Evolutionary conservation across 2,888 invertebrate genomes (phyloP).

Genomic region (Branchellion lobata): DNA sequence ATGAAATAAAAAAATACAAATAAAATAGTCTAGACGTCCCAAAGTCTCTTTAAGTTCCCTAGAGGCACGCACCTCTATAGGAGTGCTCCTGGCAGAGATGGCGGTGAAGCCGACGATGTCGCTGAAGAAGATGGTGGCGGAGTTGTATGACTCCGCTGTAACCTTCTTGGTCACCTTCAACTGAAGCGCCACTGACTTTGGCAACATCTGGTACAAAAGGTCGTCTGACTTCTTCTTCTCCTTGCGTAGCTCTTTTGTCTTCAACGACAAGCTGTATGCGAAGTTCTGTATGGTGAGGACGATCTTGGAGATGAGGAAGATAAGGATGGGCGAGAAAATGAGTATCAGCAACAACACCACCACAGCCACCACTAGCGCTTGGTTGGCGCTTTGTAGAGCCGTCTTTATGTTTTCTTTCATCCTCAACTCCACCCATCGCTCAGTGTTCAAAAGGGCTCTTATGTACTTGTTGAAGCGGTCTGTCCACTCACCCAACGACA

Average conservation of each 20-base stretch:
- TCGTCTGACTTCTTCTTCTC: constrained; percentile 58
- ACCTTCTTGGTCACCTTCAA: constrained; percentile 55
- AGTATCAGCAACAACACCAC: constrained; percentile 51
- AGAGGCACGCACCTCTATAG: constrained; percentile 52
- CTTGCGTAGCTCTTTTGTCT: constrained; percentile 56
- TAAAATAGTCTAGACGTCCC: no score
- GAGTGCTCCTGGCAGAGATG: constrained; percentile 64
- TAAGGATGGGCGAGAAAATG: constrained; percentile 56
- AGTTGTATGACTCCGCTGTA: constrained; percentile 50
- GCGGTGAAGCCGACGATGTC: constrained; percentile 93
- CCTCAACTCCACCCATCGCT: not conserved
- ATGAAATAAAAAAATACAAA: no score
- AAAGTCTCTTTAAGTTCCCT: no score
- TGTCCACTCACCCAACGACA: constrained; percentile 25
- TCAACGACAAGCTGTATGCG: constrained; percentile 55
- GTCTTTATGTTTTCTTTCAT: not conserved
- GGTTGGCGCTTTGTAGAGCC: not conserved
- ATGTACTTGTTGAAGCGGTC: constrained; percentile 36
- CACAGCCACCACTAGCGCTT: constrained; percentile 69
- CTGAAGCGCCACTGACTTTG: constrained; percentile 58
- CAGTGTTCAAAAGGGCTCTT: not conserved
- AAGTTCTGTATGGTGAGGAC: constrained; percentile 55
- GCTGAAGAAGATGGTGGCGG: constrained; percentile 86
- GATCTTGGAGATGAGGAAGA: constrained; percentile 54
- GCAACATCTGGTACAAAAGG: constrained; percentile 60